Base-by-base conservation (phyloP, 2,888 invertebrate species). In the Eulithis prunata region DNA sequence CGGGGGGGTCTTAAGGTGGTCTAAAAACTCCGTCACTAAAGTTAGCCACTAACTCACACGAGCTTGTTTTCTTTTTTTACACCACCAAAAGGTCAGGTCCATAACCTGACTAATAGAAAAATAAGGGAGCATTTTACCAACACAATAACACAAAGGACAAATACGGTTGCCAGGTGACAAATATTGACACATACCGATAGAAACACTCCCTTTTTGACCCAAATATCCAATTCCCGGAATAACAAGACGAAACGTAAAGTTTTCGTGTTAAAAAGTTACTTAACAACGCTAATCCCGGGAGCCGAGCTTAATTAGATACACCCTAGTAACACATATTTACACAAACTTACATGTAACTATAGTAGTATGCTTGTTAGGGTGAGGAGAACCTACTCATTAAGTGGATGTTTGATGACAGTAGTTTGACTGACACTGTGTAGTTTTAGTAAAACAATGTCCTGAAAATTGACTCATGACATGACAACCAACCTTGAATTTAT, bases 211-310 rank as follows among this genome's bases (percentile, higher is more conserved):
- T 82, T 83, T 85, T 82, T 84, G 82, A 85, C 81, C 84, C 84
- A 84, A 86, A 86, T 84, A 84, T 70, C 76, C 71, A 77, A 38
- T 87, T 86, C 87, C 72, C 70, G 76, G 87, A 87, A 87, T 76
- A 56, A 71, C 65, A 68, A 61, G 67, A 68, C 52, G 59, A 52
- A 32, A 70, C 62, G 66, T 70, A 67, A 71, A 70, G 70, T 71
- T 71, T 68, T 68, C 46, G 64, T 71, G 66, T 71, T 63, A 70
- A 71, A 70, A 71, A 68, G 71, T 69, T 69, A 70, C 69, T 71
- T 62, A 76, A 73, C 68, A 70, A 71, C 65, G 69, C 62, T 77
- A 78, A 79, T 79, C 74, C 64, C 78, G n/a, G 63, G 71, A 75
- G 79, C 75, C 70, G 68, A 73, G 74, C 78, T 69, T 77, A 70